Evolutionary conservation across 2,797 vertebrate species (phyloP), one percentile per base, ranked within the genome.

Genomic region (Thunnus albacares): DNA sequence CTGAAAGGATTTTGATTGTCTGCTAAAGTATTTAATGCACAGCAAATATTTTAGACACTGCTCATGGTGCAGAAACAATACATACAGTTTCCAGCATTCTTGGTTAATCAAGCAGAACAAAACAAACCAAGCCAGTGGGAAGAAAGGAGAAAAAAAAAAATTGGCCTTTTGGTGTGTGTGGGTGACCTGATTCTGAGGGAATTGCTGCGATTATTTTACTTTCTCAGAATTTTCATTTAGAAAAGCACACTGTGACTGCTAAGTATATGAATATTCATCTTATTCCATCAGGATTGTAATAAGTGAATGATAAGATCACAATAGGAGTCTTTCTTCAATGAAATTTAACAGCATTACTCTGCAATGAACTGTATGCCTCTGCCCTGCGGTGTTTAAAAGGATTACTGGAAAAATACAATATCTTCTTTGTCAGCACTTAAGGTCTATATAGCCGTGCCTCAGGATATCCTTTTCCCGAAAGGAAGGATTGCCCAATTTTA

Each of bases 361-460:
- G 81, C 84, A 91, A 92, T 93, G 89, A 95, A 93, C 92, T 89
- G 82, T 77, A 79, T 85, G 89, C 85, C 85, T 93, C 88, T 95
- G 92, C 92, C 92, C 91, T 70, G 80, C 85, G 88, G 92, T 92
- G 89, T 94, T 94, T 91, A 92, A 93, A 93, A 89, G 90, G 93
- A 93, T 94, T 95, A 94, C 91, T 94, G 93, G 92, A 94, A 95
- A 95, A 96, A 95, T 91, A 95, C 90, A 94, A 95, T 94, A 96
- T 96, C 92, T 89, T 95, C 94, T 95, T 95, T 96, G 95, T 96
- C 95, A 96, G 95, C 95, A 96, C 95, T 95, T 95, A 95, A 94
- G 92, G 95, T 95, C 94, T 95, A 92, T 94, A 96, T 96, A 90
- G 88, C 89, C 83, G 83, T 93, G 94, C 95, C 95, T 95, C 95